phyloP scores from a whole-genome alignment of 2,113 vertebrate species.

The Drymodes brunneopygia region DNA sequence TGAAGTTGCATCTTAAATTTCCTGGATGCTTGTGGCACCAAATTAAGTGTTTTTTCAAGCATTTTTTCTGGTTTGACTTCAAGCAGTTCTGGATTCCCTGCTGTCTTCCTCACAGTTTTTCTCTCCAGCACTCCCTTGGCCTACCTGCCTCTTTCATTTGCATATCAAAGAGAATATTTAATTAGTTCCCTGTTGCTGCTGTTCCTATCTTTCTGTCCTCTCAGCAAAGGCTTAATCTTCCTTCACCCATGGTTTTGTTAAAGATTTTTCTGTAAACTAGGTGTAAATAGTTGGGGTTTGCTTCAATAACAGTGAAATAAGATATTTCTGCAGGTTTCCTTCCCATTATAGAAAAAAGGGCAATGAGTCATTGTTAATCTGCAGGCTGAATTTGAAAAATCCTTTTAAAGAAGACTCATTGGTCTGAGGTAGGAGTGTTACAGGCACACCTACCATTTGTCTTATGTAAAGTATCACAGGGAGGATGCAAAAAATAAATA shows the following conservation, averaged over 20 bases:
- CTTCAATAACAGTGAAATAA: not conserved
- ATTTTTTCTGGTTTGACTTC: not conserved
- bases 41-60: not conserved
- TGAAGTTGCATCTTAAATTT: not conserved
- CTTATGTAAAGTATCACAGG: not conserved
- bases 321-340: not conserved
- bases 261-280: not conserved
- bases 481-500: not conserved
- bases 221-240: not conserved
- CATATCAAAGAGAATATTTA: not conserved
- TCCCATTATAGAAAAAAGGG: not conserved
- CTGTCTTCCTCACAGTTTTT: not conserved
- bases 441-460: not conserved
- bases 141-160: not conserved
- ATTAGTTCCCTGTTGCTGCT: not conserved
- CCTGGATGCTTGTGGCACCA: not conserved
- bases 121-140: not conserved
- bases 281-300: not conserved
- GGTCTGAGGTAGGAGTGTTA: not conserved
- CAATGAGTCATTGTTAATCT: not conserved
- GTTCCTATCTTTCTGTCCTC: not conserved
- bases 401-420: not conserved
- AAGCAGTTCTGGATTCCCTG: not conserved
- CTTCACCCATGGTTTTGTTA: not conserved
- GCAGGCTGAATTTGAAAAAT: not conserved